Conservation (phyloP, 2,113 vertebrate genomes). For the Chrysochloris asiatica region DNA sequence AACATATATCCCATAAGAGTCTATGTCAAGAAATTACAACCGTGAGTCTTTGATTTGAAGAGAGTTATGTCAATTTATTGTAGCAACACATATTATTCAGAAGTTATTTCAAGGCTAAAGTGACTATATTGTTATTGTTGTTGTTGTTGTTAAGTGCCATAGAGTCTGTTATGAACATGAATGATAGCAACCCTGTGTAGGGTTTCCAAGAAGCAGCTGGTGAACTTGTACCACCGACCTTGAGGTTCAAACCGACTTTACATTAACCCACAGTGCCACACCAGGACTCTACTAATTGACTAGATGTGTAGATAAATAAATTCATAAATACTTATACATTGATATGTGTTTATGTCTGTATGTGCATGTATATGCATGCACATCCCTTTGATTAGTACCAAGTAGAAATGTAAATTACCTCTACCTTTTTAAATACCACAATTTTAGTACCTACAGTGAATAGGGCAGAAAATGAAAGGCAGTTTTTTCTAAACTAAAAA, state of each 20-base stretch:
- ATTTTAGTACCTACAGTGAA: neutral
- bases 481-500: neutral
- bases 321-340: neutral
- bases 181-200: no score
- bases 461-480: neutral
- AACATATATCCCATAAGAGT: neutral
- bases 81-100: neutral
- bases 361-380: neutral
- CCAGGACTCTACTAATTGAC: no score
- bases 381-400: neutral
- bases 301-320: no score
- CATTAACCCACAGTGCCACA: no score
- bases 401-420: neutral
- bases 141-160: no score
- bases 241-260: no score
- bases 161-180: no score
- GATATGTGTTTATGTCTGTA: neutral
- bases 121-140: no score
- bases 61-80: neutral
- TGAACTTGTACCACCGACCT: no score
- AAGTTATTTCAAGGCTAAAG: neutral
- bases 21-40: neutral
- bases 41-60: neutral
- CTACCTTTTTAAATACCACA: neutral
- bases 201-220: no score